These are phyloP conservation scores for Calyptommatus sinebrachiatus DNA, from an alignment of 2,113 vertebrate genomes.

Conservation along the genomic window DNA sequence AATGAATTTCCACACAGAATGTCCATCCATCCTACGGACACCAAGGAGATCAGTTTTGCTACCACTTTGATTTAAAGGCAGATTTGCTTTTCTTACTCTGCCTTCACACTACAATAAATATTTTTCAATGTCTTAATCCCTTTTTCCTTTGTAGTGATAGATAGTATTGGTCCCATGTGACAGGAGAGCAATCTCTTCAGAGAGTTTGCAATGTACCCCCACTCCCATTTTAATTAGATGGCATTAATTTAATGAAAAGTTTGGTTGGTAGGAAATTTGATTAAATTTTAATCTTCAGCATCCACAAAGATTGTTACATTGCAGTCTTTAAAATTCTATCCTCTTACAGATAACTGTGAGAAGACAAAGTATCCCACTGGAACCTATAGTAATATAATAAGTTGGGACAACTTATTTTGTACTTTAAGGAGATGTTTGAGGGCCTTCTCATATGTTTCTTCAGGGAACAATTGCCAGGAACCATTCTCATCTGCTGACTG, in stretches of 20 bases:
- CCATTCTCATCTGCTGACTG: no score
- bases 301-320: neutral
- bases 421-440: neutral
- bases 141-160: neutral
- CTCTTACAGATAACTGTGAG: neutral
- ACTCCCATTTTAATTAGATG: conserved; percentile 3
- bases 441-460: neutral
- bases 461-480: no score
- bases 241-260: conserved; percentile 17
- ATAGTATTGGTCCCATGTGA: neutral
- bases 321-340: neutral
- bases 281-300: neutral
- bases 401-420: neutral
- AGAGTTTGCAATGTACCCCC: neutral
- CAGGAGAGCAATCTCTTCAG: neutral
- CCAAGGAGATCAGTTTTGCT: neutral
- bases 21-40: neutral
- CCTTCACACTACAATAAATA: neutral
- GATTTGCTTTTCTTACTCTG: neutral
- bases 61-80: neutral
- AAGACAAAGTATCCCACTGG: neutral
- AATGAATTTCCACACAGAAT: neutral
- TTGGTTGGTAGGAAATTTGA: neutral
- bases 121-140: neutral
- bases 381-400: neutral